Evolutionary conservation across 2,888 invertebrate species (phyloP).

Genomic region (Torymus aiolomorphi): DNA sequence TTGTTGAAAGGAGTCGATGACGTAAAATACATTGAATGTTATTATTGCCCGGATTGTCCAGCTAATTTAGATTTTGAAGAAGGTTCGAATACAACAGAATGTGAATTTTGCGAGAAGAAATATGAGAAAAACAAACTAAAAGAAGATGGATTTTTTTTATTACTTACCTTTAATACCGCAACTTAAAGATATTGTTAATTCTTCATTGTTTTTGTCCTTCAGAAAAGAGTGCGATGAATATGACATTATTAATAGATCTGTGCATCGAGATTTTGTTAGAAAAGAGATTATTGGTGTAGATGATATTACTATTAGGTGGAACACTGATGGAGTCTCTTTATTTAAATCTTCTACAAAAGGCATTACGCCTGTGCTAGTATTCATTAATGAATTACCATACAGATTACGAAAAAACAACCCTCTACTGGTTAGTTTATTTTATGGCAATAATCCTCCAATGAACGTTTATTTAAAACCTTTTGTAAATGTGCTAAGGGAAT

Average conservation of each 20-base stretch:
- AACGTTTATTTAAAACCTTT: slow-evolving; percentile 23
- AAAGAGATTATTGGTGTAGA: not conserved
- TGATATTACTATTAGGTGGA: slow-evolving; percentile 27
- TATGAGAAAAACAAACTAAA: not conserved
- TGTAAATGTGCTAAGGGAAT: not conserved
- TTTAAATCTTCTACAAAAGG: too few species aligned
- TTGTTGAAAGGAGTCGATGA: not conserved
- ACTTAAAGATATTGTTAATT: slow-evolving; percentile 7
- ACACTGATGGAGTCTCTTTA: too few species aligned
- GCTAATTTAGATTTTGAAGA: not conserved
- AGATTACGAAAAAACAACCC: slow-evolving; percentile 15
- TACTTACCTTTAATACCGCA: slow-evolving; percentile 16
- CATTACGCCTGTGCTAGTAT: slow-evolving; percentile 24
- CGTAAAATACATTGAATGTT: not conserved
- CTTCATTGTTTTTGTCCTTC: not conserved
- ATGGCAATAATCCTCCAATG: not conserved
- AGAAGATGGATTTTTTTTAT: not conserved
- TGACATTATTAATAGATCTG: slow-evolving; percentile 20
- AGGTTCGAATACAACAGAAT: not conserved
- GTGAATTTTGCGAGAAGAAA: not conserved
- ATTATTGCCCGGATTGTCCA: not conserved
- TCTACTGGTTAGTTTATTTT: slow-evolving; percentile 19
- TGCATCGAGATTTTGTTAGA: not conserved
- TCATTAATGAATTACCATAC: slow-evolving; percentile 31
- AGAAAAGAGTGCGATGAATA: slow-evolving; percentile 1